phyloP scores from a whole-genome alignment of 2,113 vertebrate species.

The Elgaria multicarinata region DNA sequence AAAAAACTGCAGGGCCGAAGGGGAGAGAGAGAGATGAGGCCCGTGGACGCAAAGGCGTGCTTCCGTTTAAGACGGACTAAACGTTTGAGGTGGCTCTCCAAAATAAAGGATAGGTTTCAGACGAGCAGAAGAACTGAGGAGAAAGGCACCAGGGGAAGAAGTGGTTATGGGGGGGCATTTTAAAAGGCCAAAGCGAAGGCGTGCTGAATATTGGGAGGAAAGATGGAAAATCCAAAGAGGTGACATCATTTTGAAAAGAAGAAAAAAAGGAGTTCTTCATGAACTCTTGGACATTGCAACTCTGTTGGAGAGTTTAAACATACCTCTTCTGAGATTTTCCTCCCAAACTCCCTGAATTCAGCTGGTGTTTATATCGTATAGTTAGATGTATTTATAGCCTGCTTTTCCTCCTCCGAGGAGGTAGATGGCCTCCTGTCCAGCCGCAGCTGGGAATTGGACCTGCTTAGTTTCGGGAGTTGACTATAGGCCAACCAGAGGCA shows the following conservation, averaged over 20 bases:
- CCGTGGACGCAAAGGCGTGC: too few species aligned
- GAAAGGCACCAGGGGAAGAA: too few species aligned
- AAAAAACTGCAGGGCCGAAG: neutral
- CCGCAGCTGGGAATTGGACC: too few species aligned
- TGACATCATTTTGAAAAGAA: neutral
- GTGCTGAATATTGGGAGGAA: neutral
- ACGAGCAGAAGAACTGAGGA: neutral
- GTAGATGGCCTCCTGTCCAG: too few species aligned
- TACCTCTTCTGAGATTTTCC: too few species aligned
- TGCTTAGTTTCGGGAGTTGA: too few species aligned
- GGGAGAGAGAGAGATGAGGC: neutral
- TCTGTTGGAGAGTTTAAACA: neutral
- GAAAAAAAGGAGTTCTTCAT: too few species aligned
- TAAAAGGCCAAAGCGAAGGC: neutral
- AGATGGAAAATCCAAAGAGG: neutral
- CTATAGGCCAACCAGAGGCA: too few species aligned
- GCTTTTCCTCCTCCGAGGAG: too few species aligned
- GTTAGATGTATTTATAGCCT: too few species aligned
- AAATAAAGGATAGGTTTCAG: neutral
- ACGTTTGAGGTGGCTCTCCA: neutral
- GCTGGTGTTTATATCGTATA: too few species aligned
- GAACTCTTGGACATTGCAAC: neutral
- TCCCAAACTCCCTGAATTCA: too few species aligned
- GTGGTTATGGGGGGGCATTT: neutral
- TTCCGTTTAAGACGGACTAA: neutral